Conservation (phyloP, 2,113 vertebrate species). For the Microcebus tavaratra region DNA sequence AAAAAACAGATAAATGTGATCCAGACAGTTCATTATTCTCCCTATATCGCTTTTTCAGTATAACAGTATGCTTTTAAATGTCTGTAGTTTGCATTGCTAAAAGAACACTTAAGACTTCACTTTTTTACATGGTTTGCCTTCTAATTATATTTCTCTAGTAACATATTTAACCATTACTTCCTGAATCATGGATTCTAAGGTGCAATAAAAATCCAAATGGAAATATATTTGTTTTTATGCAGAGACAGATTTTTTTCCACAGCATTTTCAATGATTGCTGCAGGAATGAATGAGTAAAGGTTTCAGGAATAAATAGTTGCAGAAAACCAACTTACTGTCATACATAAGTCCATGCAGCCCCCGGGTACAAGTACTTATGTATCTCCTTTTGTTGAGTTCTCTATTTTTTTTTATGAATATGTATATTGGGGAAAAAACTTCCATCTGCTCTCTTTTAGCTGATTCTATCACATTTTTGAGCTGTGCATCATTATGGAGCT, state of each 20-base stretch:
- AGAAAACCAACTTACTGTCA: conserved; percentile 39
- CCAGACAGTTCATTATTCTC: background rate
- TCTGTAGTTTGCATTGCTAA: background rate
- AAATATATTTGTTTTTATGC: conserved; percentile 39
- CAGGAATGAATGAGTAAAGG: conserved; percentile 63
- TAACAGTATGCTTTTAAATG: conserved; percentile 9
- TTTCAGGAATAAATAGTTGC: conserved; percentile 55
- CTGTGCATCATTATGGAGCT: conserved; percentile 63
- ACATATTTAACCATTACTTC: conserved; percentile 57
- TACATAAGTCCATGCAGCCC: conserved; percentile 23
- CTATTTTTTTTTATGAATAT: conserved; percentile 76
- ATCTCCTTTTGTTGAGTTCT: conserved; percentile 66
- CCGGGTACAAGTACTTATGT: background rate
- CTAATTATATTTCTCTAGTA: conserved; percentile 59
- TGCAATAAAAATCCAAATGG: conserved; percentile 34
- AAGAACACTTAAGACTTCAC: background rate
- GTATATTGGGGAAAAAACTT: conserved; percentile 46
- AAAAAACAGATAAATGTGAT: background rate
- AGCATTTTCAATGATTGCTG: conserved; percentile 57
- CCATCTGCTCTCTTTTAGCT: conserved; percentile 76
- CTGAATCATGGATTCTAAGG: conserved; percentile 46
- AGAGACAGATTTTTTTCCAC: background rate
- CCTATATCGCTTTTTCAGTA: background rate
- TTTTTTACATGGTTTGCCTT: conserved; percentile 27
- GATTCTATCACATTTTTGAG: conserved; percentile 76